Evolutionary conservation across 1,140 invertebrate species (phyloP), one percentile per base, ranked within the genome.

Genomic region (Hylaeus volcanicus): DNA sequence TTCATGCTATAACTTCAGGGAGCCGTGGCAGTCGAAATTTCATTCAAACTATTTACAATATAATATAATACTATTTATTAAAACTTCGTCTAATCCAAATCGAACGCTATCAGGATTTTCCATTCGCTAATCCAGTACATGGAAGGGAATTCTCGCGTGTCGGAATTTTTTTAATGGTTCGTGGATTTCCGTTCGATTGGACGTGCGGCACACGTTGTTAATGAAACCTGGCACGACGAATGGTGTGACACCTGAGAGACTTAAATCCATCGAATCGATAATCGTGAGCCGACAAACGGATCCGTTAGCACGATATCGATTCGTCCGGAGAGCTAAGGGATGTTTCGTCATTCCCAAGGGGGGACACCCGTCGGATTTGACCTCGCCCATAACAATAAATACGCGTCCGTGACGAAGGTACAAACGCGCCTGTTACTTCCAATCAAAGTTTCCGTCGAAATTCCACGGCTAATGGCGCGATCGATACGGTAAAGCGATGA

Each of bases 271-370:
- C 48, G 58, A 79, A 79, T 79, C 77, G 77, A 79, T 79, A 79
- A 56, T 48, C 39, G 58, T 48, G 76, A 39, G 56, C 14, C 43
- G 45, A 39, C 56, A 26, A 51, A 5, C n/a, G 69, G 41, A 26
- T 26, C 14, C 76, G 55, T 81, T 85, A 73, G 78, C 69, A 77
- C 65, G 64, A 72, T 76, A 85, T 85, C 78, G 69, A 85, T 84
- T 83, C 37, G 55, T 5, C 45, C 26, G 26, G 26, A 11, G 15
- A 51, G 5, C 45, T 41, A 12, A 39, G 64, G 48, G 43, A 68
- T 64, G 71, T 48, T 66, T 60, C 61, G 39, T 51, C 11, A 26
- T 41, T 64, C 58, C 70, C 63, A 26, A 3, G 14, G 37, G 58
- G n/a, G 1, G 5, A 2, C 41, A 11, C 14, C 5, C 51, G 41